Evolutionary conservation across 2,888 invertebrate species (phyloP).

Genomic region (Glyphotaelius pellucidus): DNA sequence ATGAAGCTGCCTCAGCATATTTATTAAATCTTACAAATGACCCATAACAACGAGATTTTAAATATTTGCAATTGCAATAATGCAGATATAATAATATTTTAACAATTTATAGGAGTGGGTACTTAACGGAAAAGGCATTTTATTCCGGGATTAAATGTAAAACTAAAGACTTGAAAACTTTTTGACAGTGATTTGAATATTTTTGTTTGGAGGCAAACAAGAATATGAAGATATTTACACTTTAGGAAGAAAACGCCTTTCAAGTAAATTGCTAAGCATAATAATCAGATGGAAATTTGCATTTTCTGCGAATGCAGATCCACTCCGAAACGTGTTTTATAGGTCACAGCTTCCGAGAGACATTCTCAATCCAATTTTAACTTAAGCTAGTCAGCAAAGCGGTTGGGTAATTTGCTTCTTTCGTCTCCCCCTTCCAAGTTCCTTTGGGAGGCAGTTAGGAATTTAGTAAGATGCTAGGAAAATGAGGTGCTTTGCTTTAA

Average conservation of each 20-base stretch:
- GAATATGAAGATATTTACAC: background rate
- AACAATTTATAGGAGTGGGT: too few species aligned
- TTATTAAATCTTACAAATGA: too few species aligned
- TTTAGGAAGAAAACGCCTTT: background rate
- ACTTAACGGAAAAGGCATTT: too few species aligned
- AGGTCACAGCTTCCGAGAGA: background rate
- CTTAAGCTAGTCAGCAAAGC: conserved; percentile 7
- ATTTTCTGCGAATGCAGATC: conserved; percentile 19
- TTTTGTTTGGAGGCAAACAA: background rate
- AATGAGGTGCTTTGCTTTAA: background rate
- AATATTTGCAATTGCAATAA: too few species aligned
- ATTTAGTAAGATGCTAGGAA: background rate
- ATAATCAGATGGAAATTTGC: background rate
- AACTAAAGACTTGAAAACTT: background rate
- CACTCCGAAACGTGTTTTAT: background rate
- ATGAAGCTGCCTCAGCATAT: too few species aligned
- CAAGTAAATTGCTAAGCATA: background rate
- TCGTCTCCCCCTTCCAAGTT: background rate
- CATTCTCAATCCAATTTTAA: conserved; percentile 8
- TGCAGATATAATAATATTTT: too few species aligned
- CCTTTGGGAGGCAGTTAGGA: background rate
- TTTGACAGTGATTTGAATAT: background rate
- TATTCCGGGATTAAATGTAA: background rate
- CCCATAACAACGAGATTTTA: too few species aligned
- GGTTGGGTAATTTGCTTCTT: conserved; percentile 13